phyloP scores from a whole-genome alignment of 2,797 vertebrate species.

The Pogonophryne albipinna region DNA sequence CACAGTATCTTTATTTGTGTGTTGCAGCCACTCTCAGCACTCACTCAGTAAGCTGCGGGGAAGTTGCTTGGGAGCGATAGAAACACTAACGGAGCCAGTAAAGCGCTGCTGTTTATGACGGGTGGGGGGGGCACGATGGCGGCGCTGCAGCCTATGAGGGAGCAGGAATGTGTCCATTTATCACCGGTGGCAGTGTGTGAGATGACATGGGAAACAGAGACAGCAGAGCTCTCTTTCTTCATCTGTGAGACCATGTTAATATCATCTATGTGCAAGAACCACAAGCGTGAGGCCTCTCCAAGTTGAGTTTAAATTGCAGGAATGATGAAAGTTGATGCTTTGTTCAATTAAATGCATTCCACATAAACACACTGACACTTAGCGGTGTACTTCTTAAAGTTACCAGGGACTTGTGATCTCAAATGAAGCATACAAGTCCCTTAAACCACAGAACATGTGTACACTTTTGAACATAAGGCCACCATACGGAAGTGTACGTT shows the following conservation, averaged over 20 bases:
- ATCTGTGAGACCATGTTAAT: slow-evolving; percentile 36
- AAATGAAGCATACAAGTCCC: background rate
- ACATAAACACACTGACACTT: background rate
- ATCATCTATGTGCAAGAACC: background rate
- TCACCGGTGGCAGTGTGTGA: slow-evolving; percentile 65
- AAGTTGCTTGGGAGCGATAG: slow-evolving; percentile 73
- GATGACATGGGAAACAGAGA: slow-evolving; percentile 51
- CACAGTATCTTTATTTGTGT: slow-evolving; percentile 68
- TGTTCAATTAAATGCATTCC: background rate
- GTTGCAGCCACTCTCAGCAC: slow-evolving; percentile 46
- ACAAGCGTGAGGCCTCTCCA: background rate
- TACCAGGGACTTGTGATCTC: background rate
- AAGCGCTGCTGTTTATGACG: slow-evolving; percentile 73
- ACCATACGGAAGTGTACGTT: background rate
- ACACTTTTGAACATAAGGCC: background rate
- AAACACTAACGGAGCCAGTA: slow-evolving; percentile 64
- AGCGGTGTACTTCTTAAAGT: background rate
- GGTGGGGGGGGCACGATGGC: slow-evolving; percentile 58
- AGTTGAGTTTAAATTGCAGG: background rate
- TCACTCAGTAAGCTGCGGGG: slow-evolving; percentile 63
- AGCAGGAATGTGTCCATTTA: slow-evolving; percentile 64
- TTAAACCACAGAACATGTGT: background rate
- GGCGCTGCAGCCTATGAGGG: slow-evolving; percentile 61
- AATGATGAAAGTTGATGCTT: background rate
- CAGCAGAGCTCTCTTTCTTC: slow-evolving; percentile 39